Evolutionary conservation across 2,113 vertebrate species (phyloP), one percentile per base, ranked within the genome.

Genomic region (Otis tarda): DNA sequence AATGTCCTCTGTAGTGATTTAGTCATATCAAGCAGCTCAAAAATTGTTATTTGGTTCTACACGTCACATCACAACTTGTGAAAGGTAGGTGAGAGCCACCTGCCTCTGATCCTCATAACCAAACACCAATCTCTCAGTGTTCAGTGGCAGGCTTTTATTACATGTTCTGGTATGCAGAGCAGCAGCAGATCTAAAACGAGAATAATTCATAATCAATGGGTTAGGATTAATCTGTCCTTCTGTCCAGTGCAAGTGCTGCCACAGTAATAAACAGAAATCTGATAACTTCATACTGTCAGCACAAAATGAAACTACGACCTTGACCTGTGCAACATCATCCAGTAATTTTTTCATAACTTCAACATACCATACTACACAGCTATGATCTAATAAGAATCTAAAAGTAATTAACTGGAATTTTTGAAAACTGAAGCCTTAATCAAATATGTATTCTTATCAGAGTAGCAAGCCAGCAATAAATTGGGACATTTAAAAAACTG

Each of bases 351-450:
- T 97, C 97, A 97, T 97, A 98, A 97, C 96, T 97, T 94, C 93
- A 93, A 96, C 89, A 95, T 96, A 97, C 85, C 85, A 59, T 76
- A 94, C 93, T 94, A 92, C 88, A 90, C 4, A 3, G 55, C 93
- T 96, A 96, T 97, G 97, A 98, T 97, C 97, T 98, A 98, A 97
- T 97, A 98, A 97, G 96, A 97, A 98, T 97, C 97, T 98, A 97
- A 95, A 98, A 98, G 97, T 98, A 98, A 98, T 98, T 98, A 98
- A 98, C 97, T 91, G 71, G 86, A 96, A 98, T 97, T 97, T 97
- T 97, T 97, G 96, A 97, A 95, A 97, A 96, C 94, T 93, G 87
- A 94, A 97, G 91, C 93, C 92, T 97, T 97, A 98, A 98, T 98
- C 97, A 98, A 98, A 97, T 97, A 98, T 92, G 97, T 96, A 97